Base-by-base conservation (phyloP, 1,140 invertebrate species). In the Drosophila tani region DNA sequence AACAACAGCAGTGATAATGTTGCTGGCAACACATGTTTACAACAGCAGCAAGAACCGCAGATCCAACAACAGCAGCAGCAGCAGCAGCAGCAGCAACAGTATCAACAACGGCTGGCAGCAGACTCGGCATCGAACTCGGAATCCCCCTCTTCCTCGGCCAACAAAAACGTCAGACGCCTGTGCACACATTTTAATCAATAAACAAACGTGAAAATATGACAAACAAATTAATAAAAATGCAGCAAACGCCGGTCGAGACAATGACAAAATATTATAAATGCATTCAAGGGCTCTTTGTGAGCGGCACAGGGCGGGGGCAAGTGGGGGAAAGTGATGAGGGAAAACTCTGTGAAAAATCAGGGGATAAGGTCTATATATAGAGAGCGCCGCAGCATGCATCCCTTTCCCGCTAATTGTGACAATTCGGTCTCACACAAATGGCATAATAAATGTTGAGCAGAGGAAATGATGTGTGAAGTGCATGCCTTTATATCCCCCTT, bases 181-280 rank as follows among this genome's bases (percentile, higher is more conserved):
- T 79, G 70, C 51, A 82, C 79, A 91, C 79, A 85, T 82, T 91
- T 85, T 87, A 80, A 90, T 91, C 86, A 86, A 86, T 90, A 90
- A 90, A 90, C 86, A 90, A 90, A 86, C 76, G 82, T 86, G 73
- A 82, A 91, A 85, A 85, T 90, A 90, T 86, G 85, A 90, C 86
- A 91, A 90, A 86, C 79, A 86, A 90, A 91, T 91, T 90, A 90
- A 91, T 90, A 91, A 90, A 90, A 90, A 91, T 91, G 71, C 86
- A 77, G 67, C 75, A 74, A 73, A 71, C 49, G 49, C 70, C 40
- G 53, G 70, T 51, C 56, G 68, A 81, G 79, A 85, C 78, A 85
- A 80, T 83, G 84, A 84, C 85, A 79, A 88, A 87, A 90, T 88
- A 75, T 88, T 80, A 87, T 87, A 87, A 87, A 90, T 87, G 84